Evolutionary conservation across 2,797 vertebrate species (phyloP).

Genomic region (Chromobotia macracanthus): DNA sequence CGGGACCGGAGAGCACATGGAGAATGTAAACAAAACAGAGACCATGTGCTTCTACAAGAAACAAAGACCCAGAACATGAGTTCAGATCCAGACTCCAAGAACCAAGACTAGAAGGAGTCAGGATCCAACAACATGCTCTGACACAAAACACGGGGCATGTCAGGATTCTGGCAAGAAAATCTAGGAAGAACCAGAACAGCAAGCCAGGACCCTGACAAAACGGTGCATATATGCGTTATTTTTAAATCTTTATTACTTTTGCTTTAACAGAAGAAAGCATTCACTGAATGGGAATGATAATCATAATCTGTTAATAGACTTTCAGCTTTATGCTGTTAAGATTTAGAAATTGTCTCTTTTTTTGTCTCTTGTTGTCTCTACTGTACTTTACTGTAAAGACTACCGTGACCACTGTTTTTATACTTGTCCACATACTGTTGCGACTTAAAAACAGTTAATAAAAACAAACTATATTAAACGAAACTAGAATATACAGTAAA

Average conservation of each 20-base stretch:
- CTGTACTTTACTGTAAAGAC: background rate
- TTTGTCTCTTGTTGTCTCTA: background rate
- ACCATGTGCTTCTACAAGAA: no score
- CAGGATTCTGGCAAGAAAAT: no score
- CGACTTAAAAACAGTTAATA: background rate
- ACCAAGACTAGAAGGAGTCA: no score
- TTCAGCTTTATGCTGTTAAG: background rate
- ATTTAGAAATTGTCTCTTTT: no score
- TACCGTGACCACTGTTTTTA: background rate
- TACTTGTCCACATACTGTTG: background rate
- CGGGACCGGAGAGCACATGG: no score
- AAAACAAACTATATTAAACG: background rate
- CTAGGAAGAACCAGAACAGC: no score
- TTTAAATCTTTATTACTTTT: slow-evolving; percentile 21
- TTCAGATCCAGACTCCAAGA: no score
- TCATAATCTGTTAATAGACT: slow-evolving; percentile 2
- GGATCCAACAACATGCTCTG: no score
- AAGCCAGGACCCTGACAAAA: no score
- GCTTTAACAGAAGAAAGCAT: background rate
- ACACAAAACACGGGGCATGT: no score
- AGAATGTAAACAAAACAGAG: no score
- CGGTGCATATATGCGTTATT: slow-evolving; percentile 1
- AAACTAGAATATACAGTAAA: background rate
- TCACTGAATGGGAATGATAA: slow-evolving; percentile 9
- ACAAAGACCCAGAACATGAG: no score